These are phyloP conservation scores for Apamea crenata DNA, from an alignment of 2,888 invertebrate species.

Conservation along the genomic window DNA sequence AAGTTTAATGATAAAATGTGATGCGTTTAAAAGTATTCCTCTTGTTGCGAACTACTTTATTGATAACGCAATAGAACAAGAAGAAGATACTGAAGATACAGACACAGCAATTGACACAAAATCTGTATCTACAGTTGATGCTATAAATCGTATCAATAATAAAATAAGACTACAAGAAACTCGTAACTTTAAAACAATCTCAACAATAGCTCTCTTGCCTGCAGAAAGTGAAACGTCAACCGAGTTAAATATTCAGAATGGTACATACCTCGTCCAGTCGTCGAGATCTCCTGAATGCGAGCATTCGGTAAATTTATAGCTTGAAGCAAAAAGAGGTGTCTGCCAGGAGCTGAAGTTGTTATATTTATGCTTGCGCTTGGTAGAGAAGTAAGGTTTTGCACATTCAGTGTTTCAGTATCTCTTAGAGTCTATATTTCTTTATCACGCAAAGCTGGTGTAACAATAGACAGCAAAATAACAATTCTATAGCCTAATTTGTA, in stretches of 20 bases:
- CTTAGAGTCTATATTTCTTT: neutral
- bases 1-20: neutral
- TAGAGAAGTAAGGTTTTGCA: slow-evolving; percentile 23
- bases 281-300: slow-evolving; percentile 50
- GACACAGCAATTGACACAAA: slow-evolving; percentile 7
- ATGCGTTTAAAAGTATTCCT: neutral
- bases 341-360: slow-evolving; percentile 31
- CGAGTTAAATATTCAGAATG: slow-evolving; percentile 77
- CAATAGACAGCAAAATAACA: neutral
- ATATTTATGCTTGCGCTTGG: slow-evolving; percentile 47
- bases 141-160: slow-evolving; percentile 31
- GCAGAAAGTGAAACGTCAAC: slow-evolving; percentile 72
- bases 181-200: slow-evolving; percentile 52
- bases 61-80: neutral
- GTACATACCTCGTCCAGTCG: slow-evolving; percentile 56
- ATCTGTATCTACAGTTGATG: neutral
- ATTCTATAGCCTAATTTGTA: neutral
- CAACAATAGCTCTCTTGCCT: slow-evolving; percentile 44
- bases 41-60: too few relatives aligned
- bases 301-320: slow-evolving; percentile 57
- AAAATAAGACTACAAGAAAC: slow-evolving; percentile 29
- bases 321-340: slow-evolving; percentile 53
- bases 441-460: too few relatives aligned
- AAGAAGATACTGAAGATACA: neutral
- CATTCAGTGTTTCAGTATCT: neutral